These are phyloP conservation scores for Gadopsis marmoratus DNA, from an alignment of 2,797 vertebrate genomes.

Conservation along the genomic window DNA sequence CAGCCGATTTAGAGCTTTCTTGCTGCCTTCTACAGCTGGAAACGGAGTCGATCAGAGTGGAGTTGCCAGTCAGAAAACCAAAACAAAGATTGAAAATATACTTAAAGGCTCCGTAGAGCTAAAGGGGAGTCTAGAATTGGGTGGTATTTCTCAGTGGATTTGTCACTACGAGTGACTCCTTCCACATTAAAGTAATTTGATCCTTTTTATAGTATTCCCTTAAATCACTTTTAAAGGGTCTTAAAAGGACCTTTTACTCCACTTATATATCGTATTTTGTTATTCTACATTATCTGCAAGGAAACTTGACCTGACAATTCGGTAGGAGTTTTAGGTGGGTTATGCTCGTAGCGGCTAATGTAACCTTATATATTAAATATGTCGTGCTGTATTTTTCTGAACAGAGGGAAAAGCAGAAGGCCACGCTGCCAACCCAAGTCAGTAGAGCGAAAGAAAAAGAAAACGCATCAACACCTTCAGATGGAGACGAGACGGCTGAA, in stretches of 20 bases:
- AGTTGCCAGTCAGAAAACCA: not conserved
- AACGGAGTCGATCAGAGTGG: not conserved
- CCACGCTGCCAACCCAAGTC: not conserved
- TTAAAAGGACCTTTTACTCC: not conserved
- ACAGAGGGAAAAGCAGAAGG: constrained; percentile 9
- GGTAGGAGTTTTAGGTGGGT: not conserved
- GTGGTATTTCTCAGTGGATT: not conserved
- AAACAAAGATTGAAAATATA: not conserved
- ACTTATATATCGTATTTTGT: not conserved
- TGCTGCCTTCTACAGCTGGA: not conserved
- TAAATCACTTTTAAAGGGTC: not conserved
- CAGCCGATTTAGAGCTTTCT: not conserved
- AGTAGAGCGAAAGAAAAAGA: constrained; percentile 22
- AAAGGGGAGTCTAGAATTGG: not conserved
- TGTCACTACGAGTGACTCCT: not conserved
- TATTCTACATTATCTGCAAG: not conserved
- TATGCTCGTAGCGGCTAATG: not conserved
- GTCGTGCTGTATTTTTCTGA: constrained; percentile 45
- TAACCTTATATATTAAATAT: not conserved
- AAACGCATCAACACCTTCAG: not conserved
- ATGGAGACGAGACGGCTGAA: constrained; percentile 31
- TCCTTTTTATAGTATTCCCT: not conserved
- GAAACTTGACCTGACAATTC: not conserved
- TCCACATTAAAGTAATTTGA: not conserved
- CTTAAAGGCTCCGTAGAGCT: not conserved